These are phyloP conservation scores for Cantharis lateralis DNA, from an alignment of 2,888 invertebrate species.

Conservation along the genomic window DNA sequence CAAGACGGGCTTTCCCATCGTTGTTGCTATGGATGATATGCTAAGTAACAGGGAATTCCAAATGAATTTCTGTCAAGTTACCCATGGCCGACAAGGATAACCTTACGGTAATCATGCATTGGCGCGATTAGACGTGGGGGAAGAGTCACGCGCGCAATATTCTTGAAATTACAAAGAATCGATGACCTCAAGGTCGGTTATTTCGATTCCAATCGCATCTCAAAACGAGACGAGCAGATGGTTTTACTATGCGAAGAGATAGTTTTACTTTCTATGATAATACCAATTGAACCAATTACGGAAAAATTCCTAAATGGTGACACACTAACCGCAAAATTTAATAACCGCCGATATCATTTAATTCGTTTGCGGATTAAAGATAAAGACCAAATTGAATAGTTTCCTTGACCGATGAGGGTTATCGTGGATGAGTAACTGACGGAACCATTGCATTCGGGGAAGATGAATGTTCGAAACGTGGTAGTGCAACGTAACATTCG, in stretches of 20 bases:
- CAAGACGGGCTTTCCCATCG: too few species aligned
- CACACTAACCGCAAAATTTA: not conserved
- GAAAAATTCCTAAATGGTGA: not conserved
- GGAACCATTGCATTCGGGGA: not conserved
- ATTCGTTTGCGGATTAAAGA: not conserved
- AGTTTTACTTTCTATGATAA: not conserved
- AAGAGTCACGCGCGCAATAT: not conserved
- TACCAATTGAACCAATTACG: not conserved
- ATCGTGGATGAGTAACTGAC: not conserved
- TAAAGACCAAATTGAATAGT: not conserved
- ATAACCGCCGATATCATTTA: not conserved
- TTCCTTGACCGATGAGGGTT: not conserved
- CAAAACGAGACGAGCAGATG: not conserved
- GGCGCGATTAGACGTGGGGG: not conserved
- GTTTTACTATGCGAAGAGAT: not conserved
- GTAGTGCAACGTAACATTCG: not conserved
- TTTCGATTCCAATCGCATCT: too few species aligned
- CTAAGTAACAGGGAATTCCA: not conserved
- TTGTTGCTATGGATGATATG: not conserved
- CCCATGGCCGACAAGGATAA: not conserved
- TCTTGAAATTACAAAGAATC: not conserved
- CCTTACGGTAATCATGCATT: not conserved
- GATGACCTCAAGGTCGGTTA: not conserved
- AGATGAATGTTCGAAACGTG: not conserved
- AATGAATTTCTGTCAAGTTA: not conserved